Evolutionary conservation across 2,113 vertebrate genomes (phyloP).

Genomic region (Morone chrysops): DNA sequence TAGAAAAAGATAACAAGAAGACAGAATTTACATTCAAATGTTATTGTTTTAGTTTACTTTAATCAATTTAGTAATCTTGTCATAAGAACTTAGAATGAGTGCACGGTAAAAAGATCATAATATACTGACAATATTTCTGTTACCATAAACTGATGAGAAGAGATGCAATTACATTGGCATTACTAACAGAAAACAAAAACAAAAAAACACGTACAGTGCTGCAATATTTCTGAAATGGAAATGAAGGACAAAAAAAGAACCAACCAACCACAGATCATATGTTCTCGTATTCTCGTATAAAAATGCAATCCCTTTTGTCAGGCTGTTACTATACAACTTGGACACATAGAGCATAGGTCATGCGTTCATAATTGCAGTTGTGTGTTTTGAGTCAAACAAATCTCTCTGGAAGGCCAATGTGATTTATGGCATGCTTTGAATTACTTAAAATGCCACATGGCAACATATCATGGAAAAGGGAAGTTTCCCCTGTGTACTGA

Average conservation of each 20-base stretch:
- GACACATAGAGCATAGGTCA: neutral
- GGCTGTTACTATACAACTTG: neutral
- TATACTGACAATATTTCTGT: neutral
- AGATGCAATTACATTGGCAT: neutral
- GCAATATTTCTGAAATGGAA: neutral
- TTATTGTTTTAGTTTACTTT: neutral
- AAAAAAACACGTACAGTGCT: neutral
- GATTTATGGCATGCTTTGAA: slow-evolving; percentile 39
- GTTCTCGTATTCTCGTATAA: neutral
- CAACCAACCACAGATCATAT: neutral
- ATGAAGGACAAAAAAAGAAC: neutral
- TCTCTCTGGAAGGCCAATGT: slow-evolving; percentile 22
- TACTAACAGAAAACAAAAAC: neutral
- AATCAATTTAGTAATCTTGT: neutral
- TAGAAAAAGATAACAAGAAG: neutral
- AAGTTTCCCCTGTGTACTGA: neutral
- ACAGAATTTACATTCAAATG: neutral
- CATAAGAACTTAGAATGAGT: neutral
- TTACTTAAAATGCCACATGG: neutral
- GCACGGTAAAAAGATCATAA: neutral
- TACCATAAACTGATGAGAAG: neutral
- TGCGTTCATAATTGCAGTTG: slow-evolving; percentile 3
- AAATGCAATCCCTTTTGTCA: slow-evolving; percentile 3
- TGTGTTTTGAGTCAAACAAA: slow-evolving; percentile 28
- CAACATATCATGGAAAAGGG: slow-evolving; percentile 2